Conservation (phyloP, 2,888 invertebrate genomes). For the Drosophila tanythrix region DNA sequence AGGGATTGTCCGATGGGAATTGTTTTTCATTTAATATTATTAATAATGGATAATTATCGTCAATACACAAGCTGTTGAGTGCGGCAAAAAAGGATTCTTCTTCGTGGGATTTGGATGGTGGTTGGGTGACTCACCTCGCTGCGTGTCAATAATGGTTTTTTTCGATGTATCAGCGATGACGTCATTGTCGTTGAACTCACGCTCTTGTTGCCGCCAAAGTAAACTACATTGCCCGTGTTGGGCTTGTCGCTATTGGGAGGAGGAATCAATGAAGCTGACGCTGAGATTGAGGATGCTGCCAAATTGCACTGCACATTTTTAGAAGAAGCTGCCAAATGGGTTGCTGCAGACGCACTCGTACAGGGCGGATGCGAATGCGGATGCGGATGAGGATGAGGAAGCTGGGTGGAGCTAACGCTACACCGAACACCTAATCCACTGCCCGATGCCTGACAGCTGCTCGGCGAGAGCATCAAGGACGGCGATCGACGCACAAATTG, state of each 20-base stretch:
- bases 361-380: conserved; percentile 24
- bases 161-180: conserved; percentile 83
- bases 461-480: conserved; percentile 57
- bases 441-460: conserved; percentile 43
- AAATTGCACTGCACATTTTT: conserved; percentile 14
- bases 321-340: conserved; percentile 44
- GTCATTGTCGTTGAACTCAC: conserved; percentile 70
- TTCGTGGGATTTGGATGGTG: conserved; percentile 9
- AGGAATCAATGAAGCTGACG: conserved; percentile 53
- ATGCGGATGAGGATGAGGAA: background rate
- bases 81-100: conserved; percentile 5
- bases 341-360: conserved; percentile 27
- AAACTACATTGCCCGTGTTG: conserved; percentile 25
- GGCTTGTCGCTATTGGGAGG: conserved; percentile 44
- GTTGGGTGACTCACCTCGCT: conserved; percentile 85
- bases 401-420: conserved; percentile 42
- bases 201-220: conserved; percentile 27
- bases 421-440: conserved; percentile 41
- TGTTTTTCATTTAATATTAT: background rate
- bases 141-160: conserved; percentile 84
- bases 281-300: conserved; percentile 29
- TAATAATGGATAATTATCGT: conserved; percentile 1
- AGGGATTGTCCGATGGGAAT: background rate
- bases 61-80: conserved; percentile 5
- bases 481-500: conserved; percentile 60